Base-by-base conservation (phyloP, 2,888 invertebrate genomes). In the Aphrophora alni region DNA sequence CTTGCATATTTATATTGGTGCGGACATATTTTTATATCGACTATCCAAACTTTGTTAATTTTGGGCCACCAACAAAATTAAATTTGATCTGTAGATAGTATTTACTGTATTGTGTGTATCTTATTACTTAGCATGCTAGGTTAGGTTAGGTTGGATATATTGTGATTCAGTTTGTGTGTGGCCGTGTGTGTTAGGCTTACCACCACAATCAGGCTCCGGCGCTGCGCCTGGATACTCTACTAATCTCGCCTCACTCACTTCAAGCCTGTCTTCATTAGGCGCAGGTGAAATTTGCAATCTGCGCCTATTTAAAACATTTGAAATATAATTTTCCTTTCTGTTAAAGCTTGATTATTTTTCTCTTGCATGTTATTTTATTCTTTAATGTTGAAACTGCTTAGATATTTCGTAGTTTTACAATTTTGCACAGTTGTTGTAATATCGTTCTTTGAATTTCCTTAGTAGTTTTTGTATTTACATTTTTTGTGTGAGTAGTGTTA, bases 171-270 rank as follows among this genome's bases (percentile, higher is more conserved):
- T 21, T 59, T 38, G 74, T 68, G 38, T 33, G 78, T 78, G 78
- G n/a, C 28, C 59, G 77, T 80, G 82, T 78, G 82, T 59, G 78
- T 71, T 83, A 84, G 84, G 84, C 80, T 81, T 84, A 38, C 82
- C 84, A 17, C 91, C 86, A 90, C 90, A 87, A 89, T 92, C 87
- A 59, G 85, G 83, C 69, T 83, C 84, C 71, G 83, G 83, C 72
- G 84, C 83, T 74, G 82, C 84, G 72, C 81, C 81, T 78, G 84
- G 84, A 81, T 85, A 85, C 82, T 84, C 85, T 74, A 85, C 83
- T 83, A 85, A 85, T 82, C 81, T 85, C 83, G 84, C 85, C 81
- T 85, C 85, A 80, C 84, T 85, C 83, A 85, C 85, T 82, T 85
- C 85, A 75, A 85, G 85, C 81, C 86, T 87, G 77, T 86, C 86